Evolutionary conservation across 2,888 invertebrate genomes (phyloP), one percentile per base, ranked within the genome.

Genomic region (Crepidodera aurea): DNA sequence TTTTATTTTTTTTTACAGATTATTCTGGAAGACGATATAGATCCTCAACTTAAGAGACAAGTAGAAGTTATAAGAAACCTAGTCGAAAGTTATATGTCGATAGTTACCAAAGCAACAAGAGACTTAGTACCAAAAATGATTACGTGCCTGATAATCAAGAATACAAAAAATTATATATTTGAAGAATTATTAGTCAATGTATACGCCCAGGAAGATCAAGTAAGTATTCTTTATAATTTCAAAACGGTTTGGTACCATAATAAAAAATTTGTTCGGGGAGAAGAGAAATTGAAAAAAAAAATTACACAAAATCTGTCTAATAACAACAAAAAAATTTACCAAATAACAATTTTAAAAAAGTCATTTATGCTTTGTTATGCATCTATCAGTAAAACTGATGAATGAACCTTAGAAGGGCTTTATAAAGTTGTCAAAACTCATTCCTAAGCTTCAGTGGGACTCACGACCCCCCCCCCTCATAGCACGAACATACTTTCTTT

Each of bases 1-100:
- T n/a, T n/a, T n/a, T n/a, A n/a, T n/a, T n/a, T n/a, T 51, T 32
- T 25, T 6, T 61, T 65, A 18, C 19, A 67, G 65, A 34, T 62
- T 25, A 8, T 51, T 4, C 25, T 37, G 2, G 53, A 60, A 12
- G 44, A 60, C 16, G 56, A 64, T 18, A 53, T 67, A 0, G 94
- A 94, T 83, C 94, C 94, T 10, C 94, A 96, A 82, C 81, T 99
- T 72, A 99, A 99, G 82, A 87, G 99, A 61, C 99, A 99, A 83
- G 99, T 99, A 71, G 99, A 99, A 84, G 98, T 98, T 25, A 99
- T 99, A 79, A 89, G 99, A 60, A 99, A 99, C 83, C 86, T 99
- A 75, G 99, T 99, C 12, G 99, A 99, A 82, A 99, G 98, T 10
- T 99, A 99, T 85, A 98, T 98, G 96, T 93, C 94, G 81, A 99